Evolutionary conservation across 2,113 vertebrate species (phyloP), one percentile per base, ranked within the genome.

Genomic region (Cyphomyrus discorhynchus): DNA sequence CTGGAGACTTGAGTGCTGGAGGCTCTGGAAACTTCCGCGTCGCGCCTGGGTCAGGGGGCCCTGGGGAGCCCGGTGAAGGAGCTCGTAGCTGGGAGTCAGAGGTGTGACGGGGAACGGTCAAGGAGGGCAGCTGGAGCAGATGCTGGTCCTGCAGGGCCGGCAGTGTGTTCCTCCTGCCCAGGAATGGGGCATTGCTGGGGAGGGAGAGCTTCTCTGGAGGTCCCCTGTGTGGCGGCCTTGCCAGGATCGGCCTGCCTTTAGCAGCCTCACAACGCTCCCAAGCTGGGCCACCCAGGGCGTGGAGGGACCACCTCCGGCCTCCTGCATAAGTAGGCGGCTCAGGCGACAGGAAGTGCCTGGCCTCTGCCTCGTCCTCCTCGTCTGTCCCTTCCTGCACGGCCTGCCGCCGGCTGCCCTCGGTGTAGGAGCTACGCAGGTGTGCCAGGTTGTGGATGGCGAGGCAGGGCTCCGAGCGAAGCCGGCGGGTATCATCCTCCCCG

Each of bases 391-490:
- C 90, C 89, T 31, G 58, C 39, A 5, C 74, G 1, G 66, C 70
- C 66, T 58, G 88, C 90, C 91, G 84, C 47, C 31, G 92, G 35
- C 86, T 9, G 21, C 92, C 91, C 89, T 94, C 92, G 87, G 94
- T 87, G 1, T 94, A 94, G 82, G 91, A 92, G 52, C 45, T 91
- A 88, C 91, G 93, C 31, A 95, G 93, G 66, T 92, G 70, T 42
- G 92, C 92, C 92, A 95, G 93, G 91, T 94, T 93, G 70, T 93
- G 93, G 45, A 95, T 93, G 91, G 92, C 91, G 80, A 95, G 89
- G 92, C 93, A 94, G 0, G 94, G 95, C 85, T 96, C 95, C 8
- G 95, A 95, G 39, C 58, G 70, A 24, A 93, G n/a, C 50, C 94
- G 92, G 27, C 92, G 93, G 19, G 90, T 89, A 46, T 47, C 90